A percentile compares a stretch with the other conserved stretches of the same genome.
Conservation (phyloP, 2,888 invertebrate species). For the Phyllotreta striolata region DNA sequence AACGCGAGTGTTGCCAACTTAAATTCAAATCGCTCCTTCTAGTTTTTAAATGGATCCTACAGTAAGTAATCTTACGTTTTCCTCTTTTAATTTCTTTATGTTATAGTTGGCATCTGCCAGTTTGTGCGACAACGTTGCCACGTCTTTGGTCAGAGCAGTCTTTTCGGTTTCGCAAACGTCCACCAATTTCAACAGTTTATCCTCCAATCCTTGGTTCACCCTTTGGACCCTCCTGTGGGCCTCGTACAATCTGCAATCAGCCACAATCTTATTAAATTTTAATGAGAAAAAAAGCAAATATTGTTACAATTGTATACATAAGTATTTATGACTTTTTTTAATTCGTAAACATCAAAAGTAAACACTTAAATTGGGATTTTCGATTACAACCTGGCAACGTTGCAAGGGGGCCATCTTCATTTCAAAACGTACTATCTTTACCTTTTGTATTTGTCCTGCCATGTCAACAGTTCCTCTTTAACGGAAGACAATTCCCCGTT, state of each 20-base stretch:
- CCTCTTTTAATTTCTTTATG: slow-evolving; percentile 82
- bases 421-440: slow-evolving; percentile 46
- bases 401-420: neutral
- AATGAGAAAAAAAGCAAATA: no score
- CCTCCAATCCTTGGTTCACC: slow-evolving; percentile 93
- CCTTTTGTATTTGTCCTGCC: slow-evolving; percentile 94
- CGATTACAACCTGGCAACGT: neutral
- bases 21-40: no score
- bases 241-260: slow-evolving; percentile 78
- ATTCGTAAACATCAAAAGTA: no score
- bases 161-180: slow-evolving; percentile 93
- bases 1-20: no score
- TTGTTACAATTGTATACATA: no score
- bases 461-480: slow-evolving; percentile 83
- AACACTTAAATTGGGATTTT: no score
- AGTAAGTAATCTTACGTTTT: slow-evolving; percentile 88
- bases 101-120: slow-evolving; percentile 86
- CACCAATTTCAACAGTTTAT: slow-evolving; percentile 90
- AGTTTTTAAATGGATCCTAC: no score
- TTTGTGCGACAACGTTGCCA: slow-evolving; percentile 83
- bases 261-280: no score
- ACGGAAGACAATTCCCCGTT: slow-evolving; percentile 80
- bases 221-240: slow-evolving; percentile 93
- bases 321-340: no score
- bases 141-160: slow-evolving; percentile 83